phyloP scores from a whole-genome alignment of 2,113 vertebrate species.

The Budorcas taxicolor region DNA sequence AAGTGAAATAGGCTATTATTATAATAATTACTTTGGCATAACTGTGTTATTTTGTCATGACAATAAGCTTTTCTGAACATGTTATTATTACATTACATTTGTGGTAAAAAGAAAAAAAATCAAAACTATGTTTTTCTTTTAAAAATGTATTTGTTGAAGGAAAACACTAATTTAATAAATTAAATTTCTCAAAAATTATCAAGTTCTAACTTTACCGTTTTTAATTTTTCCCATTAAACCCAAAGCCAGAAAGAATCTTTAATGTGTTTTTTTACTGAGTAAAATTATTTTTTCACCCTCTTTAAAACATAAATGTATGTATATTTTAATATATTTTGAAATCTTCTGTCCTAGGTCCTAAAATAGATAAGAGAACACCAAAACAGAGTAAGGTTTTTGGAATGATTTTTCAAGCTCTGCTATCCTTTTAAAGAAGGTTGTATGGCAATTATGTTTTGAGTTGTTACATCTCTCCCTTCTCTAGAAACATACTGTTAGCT shows the following conservation, averaged over 20 bases:
- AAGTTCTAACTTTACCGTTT: conserved; percentile 31
- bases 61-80: conserved; percentile 44
- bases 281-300: not conserved
- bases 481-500: not conserved
- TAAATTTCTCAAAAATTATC: conserved; percentile 20
- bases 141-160: not conserved
- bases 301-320: not conserved
- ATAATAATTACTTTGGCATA: conserved; percentile 55
- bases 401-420: not conserved
- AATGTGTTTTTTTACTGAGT: not conserved
- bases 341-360: not conserved
- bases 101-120: conserved; percentile 11
- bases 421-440: not conserved
- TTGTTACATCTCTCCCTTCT: not conserved
- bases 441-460: not conserved
- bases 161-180: conserved; percentile 47
- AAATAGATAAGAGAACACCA: not conserved
- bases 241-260: not conserved
- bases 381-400: not conserved
- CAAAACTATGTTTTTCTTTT: conserved; percentile 31
- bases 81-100: conserved; percentile 35
- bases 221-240: not conserved
- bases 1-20: conserved; percentile 51
- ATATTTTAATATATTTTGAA: not conserved
- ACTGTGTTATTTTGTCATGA: conserved; percentile 38